A percentile compares a stretch with the other conserved stretches of the same genome.
phyloP scores from a whole-genome alignment of 2,888 invertebrate species.

The Papilio gigon region DNA sequence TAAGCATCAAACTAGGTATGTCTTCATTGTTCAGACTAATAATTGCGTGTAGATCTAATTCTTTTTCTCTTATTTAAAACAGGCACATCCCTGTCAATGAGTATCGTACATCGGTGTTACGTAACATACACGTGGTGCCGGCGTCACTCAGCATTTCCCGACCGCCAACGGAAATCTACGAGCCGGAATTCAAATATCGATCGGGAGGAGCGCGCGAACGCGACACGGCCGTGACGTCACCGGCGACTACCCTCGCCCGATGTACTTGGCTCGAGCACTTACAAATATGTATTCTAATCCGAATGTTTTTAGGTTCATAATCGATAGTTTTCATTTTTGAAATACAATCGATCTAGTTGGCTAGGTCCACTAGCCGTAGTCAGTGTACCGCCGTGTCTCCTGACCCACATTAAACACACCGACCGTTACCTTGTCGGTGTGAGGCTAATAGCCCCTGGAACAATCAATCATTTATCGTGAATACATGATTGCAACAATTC shows the following conservation, averaged over 20 bases:
- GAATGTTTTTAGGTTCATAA: conserved; percentile 43
- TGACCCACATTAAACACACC: conserved; percentile 72
- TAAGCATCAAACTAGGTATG: neutral
- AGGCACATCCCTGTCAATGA: conserved; percentile 73
- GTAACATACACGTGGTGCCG: conserved; percentile 76
- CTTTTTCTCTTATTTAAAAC: conserved; percentile 55
- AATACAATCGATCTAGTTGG: conserved; percentile 43
- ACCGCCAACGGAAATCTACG: conserved; percentile 61
- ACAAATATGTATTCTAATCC: conserved; percentile 35
- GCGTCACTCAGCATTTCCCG: conserved; percentile 62
- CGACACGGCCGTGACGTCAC: conserved; percentile 77
- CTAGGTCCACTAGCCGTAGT: conserved; percentile 45
- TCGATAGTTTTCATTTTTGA: conserved; percentile 25
- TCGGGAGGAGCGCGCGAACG: conserved; percentile 64
- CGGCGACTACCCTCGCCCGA: conserved; percentile 40
- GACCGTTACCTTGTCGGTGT: conserved; percentile 35
- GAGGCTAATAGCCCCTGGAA: conserved; percentile 13
- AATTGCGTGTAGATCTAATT: conserved; percentile 48
- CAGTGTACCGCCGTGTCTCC: conserved; percentile 56
- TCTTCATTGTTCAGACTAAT: neutral
- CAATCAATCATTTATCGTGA: conserved; percentile 24
- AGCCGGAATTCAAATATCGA: conserved; percentile 66
- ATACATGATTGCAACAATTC: conserved; percentile 5
- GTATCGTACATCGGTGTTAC: conserved; percentile 66
- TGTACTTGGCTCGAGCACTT: conserved; percentile 26